Base-by-base conservation (phyloP, 2,888 invertebrate genomes). In the Eilema sororculum region DNA sequence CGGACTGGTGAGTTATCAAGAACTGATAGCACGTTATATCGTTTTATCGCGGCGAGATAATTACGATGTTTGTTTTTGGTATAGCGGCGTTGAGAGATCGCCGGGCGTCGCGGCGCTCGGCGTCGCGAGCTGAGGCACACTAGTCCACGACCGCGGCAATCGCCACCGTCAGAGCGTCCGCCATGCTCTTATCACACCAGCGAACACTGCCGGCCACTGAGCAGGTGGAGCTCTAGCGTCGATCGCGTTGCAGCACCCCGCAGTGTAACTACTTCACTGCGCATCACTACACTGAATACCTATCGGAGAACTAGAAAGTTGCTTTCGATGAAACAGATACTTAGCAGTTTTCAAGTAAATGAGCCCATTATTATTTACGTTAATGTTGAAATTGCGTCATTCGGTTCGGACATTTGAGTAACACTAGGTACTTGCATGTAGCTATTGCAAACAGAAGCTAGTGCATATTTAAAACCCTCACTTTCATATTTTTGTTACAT, bases 31-130 rank as follows among this genome's bases (percentile, higher is more conserved):
- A 88, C 87, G 87, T 84, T 87, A 84, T 88, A 89, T 89, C 86
- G 89, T 87, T 89, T 93, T 94, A 95, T 94, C 95, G 89, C 87
- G 86, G 82, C 75, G 87, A 93, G 93, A 94, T 94, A 93, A 92
- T 91, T 90, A 84, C 82, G 83, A 81, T 89, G 92, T 93, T 93
- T 94, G 92, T 93, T 93, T 93, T 92, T 86, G 89, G 85, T 85
- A 84, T 41, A 77, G 73, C 77, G 74, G 80, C 69, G 74, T 73
- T 69, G 78, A 69, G 81, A 79, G 79, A 78, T 75, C 79, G 80
- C 68, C 70, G 67, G 56, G 78, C 86, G 90, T 87, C 84, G 88
- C 83, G 88, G 89, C 89, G 89, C 81, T 89, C 91, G 76, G 84
- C 88, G 87, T 90, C 91, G 91, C 87, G 89, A 84, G 82, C 84